Evolutionary conservation across 2,113 vertebrate genomes (phyloP).

Genomic region (Bothrops jararaca): DNA sequence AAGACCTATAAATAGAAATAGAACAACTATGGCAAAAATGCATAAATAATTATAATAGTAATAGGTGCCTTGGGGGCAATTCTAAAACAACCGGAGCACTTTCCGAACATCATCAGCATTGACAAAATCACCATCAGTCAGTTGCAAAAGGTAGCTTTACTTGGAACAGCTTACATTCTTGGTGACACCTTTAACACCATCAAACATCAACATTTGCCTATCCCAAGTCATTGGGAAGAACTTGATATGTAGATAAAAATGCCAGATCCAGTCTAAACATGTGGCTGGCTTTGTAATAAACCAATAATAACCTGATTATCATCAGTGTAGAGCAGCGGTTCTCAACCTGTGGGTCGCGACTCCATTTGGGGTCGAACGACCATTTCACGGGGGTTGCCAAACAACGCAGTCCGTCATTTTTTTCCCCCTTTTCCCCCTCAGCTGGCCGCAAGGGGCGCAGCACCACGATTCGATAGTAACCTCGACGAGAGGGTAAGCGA

Average conservation of each 20-base stretch:
- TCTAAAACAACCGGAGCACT: background rate
- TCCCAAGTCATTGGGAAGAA: background rate
- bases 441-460: no score
- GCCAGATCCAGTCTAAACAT: background rate
- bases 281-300: background rate
- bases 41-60: background rate
- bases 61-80: background rate
- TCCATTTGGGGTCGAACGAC: no score
- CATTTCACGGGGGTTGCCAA: no score
- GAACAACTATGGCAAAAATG: background rate
- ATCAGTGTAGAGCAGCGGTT: background rate
- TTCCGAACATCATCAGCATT: background rate
- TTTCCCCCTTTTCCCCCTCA: no score
- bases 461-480: no score
- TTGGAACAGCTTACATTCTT: background rate
- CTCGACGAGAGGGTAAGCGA: no score
- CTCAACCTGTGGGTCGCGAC: no score
- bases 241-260: background rate
- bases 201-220: background rate
- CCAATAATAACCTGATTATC: background rate
- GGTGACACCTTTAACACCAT: background rate
- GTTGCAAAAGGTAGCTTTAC: background rate
- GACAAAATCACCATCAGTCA: background rate
- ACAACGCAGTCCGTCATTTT: no score
- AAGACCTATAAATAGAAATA: background rate